Evolutionary conservation across 2,113 vertebrate species (phyloP).

Genomic region (Rafetus swinhoei): DNA sequence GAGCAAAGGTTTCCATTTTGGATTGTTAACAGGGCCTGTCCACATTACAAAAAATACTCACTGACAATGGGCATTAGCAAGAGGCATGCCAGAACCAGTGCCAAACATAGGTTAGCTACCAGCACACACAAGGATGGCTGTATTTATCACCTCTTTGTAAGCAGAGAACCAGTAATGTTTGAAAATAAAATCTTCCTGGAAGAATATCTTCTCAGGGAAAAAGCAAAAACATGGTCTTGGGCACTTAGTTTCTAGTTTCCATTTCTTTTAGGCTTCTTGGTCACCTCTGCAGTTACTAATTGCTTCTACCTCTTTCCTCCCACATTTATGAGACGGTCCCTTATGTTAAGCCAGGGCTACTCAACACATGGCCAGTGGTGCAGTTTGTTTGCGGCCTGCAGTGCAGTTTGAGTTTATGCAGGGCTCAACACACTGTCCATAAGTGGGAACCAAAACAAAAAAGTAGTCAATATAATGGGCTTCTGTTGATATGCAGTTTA

Average conservation of each 20-base stretch:
- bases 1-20: background rate
- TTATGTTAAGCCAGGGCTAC: background rate
- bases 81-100: background rate
- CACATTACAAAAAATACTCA: background rate
- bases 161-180: background rate
- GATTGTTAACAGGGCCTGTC: background rate
- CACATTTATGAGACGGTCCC: background rate
- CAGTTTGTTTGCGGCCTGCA: no score
- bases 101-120: background rate
- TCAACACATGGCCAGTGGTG: no score
- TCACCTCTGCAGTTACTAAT: background rate
- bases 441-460: no score
- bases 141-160: background rate
- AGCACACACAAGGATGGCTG: background rate
- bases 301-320: background rate
- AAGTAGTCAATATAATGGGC: no score
- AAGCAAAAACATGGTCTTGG: background rate
- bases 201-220: background rate
- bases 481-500: no score
- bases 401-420: no score
- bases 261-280: background rate
- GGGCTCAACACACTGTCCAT: no score
- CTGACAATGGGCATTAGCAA: background rate
- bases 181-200: background rate
- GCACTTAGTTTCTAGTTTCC: background rate